Base-by-base conservation (phyloP, 2,888 invertebrate species). In the Leptinotarsa peninsularis region DNA sequence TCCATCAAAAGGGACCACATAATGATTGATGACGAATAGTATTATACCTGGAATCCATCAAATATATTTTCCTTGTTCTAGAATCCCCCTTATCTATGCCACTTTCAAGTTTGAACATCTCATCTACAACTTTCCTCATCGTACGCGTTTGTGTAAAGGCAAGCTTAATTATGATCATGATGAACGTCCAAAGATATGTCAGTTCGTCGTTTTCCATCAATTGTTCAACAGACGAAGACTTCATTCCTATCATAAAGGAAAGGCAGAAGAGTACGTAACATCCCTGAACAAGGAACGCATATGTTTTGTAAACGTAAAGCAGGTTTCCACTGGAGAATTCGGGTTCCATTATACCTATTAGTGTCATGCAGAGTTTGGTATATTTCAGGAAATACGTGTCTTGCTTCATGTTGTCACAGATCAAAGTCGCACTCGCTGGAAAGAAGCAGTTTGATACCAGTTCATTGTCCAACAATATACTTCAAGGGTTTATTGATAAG, bases 81-180 rank as follows among this genome's bases (percentile, higher is more conserved):
- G 13, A 15, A 15, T 60, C 60, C 2, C 4, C 27, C 21, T 60
- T 60, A 15, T 60, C 60, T 60, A 60, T 60, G 1, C 5, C 15
- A 14, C 21, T 27, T 27, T 60, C 60, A 14, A 60, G 27, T 21
- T 27, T 60, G 27, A 60, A 60, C 60, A 73, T 50, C 17, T 69
- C 68, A 7, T 68, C 15, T 33, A 68, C 27, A 56, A 73, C 67
- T 5, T 15, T 50, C n/a, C 4, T 63, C 21, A 69, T 68, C 4
- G 21, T 50, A 17, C 21, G 63, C n/a, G 50, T 68, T 21, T 63
- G 68, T 7, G 52, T 49, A 7, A 69, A n/a, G 0, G 15, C 7
- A 13, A 73, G 50, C 49, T 73, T 73, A 2, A 60, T 4, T 27
- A 14, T 4, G 21, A 23, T 17, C 60, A 60, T 18, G 23, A 58